Evolutionary conservation across 2,888 invertebrate genomes (phyloP), one percentile per base, ranked within the genome.

Genomic region (Cabera pusaria): DNA sequence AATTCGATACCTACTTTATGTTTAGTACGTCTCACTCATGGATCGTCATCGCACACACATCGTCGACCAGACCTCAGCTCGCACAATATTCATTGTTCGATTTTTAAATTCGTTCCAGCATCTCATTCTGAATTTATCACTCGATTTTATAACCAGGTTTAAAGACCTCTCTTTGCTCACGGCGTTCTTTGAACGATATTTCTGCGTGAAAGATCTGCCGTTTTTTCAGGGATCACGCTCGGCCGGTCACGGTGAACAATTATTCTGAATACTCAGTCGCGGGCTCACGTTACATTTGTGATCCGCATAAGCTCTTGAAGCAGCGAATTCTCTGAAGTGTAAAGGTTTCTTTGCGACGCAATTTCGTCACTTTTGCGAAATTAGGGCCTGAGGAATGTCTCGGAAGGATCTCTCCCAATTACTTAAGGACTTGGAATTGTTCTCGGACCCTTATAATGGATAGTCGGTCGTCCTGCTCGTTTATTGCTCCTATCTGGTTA

Each of bases 381-480:
- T 52, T 50, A 50, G 41, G 45, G 41, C 32, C 35, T 21, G 17
- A 37, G 41, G 48, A 45, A 48, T 46, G 31, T 14, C 37, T 39
- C 23, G 26, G 39, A 45, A 28, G 47, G 43, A 50, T 52, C 50
- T 26, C 22, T 29, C 31, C 47, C 45, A 48, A 52, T 48, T 52
- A 52, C 50, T 52, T 52, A 52, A 38, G 45, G 40, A 41, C 21
- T 28, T 10, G 46, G n/a, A 40, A 47, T 49, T 47, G 44, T 47
- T 49, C 28, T 40, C 33, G 41, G 37, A 42, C 42, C 51, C 43
- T 42, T 26, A 33, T 47, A 52, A 52, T 48, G 45, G 38, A 48
- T 45, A 32, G 43, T 21, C 47, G 27, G 33, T 21, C 27, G 34
- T 33, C 35, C 35, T 40, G 38, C 22, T 38, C 19, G 18, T 36